Evolutionary conservation across 2,888 invertebrate genomes (phyloP), one percentile per base, ranked within the genome.

Genomic region (Hydropsyche betteni): DNA sequence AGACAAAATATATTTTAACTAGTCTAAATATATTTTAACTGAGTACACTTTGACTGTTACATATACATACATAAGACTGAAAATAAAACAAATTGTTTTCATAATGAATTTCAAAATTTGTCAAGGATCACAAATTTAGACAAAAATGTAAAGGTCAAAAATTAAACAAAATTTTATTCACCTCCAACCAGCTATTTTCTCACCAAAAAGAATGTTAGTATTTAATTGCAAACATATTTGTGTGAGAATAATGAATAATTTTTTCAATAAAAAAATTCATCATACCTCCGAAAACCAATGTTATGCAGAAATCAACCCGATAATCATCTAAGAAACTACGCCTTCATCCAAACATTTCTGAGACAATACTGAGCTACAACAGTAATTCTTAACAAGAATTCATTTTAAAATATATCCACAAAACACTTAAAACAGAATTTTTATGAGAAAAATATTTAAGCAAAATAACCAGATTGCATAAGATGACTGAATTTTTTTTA

Each of bases 281-380:
- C 75, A 72, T 75, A 75, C 75, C 75, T 75, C 75, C 73, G 51
- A 44, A 53, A 64, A 71, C 55, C 71, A 64, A 61, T 68, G 68
- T 73, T 53, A 52, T 52, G 68, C 51, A 72, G 75, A 73, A 75
- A 75, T 68, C 55, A 75, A 75, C 75, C 74, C 75, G 55, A 75
- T 36, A 75, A 68, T 53, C 61, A 24, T 51, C 75, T 68, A 58
- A 50, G 44, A 68, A 50, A 51, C n/a, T 50, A 68, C 12, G 16
- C 72, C 75, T 10, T 10, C 68, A 69, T 69, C 75, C 69, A 52
- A 74, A 64, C 16, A 68, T 38, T 44, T 68, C 69, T 55, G 69
- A 64, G 50, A 24, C 55, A 51, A 36, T 68, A 52, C n/a, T n/a
- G 5, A 51, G 64, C 50, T 44, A 24, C 51, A 44, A 44, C 44